Evolutionary conservation across 2,797 vertebrate genomes (phyloP).

Genomic region (Todus mexicanus): DNA sequence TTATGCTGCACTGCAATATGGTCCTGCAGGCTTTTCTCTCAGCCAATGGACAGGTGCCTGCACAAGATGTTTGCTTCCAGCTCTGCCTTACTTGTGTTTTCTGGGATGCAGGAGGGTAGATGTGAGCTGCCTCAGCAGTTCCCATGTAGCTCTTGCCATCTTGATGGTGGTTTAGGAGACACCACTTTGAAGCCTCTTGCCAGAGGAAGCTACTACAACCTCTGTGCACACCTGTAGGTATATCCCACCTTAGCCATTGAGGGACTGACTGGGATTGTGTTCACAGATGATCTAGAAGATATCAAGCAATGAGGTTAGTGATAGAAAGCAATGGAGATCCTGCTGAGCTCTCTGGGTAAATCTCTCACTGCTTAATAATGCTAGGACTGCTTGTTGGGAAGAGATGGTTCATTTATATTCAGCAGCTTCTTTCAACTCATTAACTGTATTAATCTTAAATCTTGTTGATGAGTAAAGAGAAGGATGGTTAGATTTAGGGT

Average conservation of each 20-base stretch:
- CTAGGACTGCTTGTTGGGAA: neutral
- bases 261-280: neutral
- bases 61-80: neutral
- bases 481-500: neutral
- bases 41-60: neutral
- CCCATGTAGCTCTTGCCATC: accelerated
- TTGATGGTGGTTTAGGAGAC: neutral
- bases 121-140: neutral
- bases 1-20: neutral
- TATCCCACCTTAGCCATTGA: neutral
- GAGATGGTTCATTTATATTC: neutral
- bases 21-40: neutral
- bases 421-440: neutral
- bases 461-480: neutral
- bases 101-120: neutral
- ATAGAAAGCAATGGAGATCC: neutral
- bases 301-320: neutral
- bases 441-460: neutral
- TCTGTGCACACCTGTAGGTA: neutral
- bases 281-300: neutral
- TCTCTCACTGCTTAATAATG: neutral
- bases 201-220: neutral
- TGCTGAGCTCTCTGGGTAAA: neutral
- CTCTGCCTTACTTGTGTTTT: neutral
- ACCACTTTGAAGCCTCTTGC: neutral